Conservation (phyloP, 1,140 invertebrate genomes). For the Chelonus insularis region DNA sequence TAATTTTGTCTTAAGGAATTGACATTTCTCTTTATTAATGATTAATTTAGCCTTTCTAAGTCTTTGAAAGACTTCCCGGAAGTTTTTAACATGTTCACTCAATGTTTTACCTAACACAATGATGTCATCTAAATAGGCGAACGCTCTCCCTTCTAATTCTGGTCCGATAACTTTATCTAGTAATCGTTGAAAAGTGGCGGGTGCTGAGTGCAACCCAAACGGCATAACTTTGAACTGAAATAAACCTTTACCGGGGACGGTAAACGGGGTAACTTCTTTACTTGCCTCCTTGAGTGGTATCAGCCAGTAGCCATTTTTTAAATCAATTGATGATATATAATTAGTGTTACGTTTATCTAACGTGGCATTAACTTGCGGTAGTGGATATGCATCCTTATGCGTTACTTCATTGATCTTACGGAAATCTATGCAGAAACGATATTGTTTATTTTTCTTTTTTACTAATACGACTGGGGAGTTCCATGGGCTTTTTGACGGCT, state of each 20-base stretch:
- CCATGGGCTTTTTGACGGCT: constrained; percentile 42
- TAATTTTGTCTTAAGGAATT: too few relatives aligned
- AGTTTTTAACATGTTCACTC: too few relatives aligned
- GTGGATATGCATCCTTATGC: constrained; percentile 51
- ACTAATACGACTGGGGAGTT: constrained; percentile 50
- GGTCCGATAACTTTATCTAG: constrained; percentile 29
- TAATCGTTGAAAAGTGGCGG: constrained; percentile 40
- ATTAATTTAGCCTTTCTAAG: too few relatives aligned
- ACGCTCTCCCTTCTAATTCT: constrained; percentile 15
- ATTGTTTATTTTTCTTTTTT: constrained; percentile 53
- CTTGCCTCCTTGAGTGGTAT: constrained; percentile 27
- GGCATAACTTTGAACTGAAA: constrained; percentile 44
- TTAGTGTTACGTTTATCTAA: constrained; percentile 44
- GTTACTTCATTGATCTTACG: constrained; percentile 51
- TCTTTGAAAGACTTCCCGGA: too few relatives aligned
- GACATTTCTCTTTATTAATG: too few relatives aligned
- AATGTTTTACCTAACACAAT: too few relatives aligned
- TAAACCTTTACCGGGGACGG: constrained; percentile 32
- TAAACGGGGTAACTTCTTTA: constrained; percentile 24
- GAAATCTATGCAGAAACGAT: constrained; percentile 58
- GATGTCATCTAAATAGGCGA: too few relatives aligned
- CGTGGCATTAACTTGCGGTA: constrained; percentile 57
- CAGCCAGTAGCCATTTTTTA: constrained; percentile 31
- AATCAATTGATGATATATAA: constrained; percentile 47
- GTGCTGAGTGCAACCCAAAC: constrained; percentile 42